Evolutionary conservation across 2,888 invertebrate genomes (phyloP).

Genomic region (Coelopa pilipes): DNA sequence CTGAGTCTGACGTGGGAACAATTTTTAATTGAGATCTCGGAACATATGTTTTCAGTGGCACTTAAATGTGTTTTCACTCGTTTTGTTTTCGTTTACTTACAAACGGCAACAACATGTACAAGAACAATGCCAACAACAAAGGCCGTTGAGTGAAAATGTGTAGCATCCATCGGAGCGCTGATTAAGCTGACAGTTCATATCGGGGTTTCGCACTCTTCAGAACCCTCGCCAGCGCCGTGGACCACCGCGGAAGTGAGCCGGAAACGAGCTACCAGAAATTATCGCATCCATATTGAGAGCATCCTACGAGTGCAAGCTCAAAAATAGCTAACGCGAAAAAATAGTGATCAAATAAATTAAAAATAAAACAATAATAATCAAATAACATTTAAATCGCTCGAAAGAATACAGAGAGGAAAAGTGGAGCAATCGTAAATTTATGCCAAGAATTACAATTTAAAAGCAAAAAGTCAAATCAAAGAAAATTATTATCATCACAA

Average conservation of each 20-base stretch:
- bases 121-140: not conserved
- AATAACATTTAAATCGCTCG: too few species aligned
- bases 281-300: too few species aligned
- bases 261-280: not conserved
- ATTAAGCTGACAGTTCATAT: slow-evolving; percentile 15
- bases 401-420: too few species aligned
- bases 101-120: not conserved
- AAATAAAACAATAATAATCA: too few species aligned
- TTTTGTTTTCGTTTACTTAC: slow-evolving; percentile 6
- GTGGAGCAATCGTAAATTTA: too few species aligned
- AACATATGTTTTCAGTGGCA: slow-evolving; percentile 19
- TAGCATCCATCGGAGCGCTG: not conserved
- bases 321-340: too few species aligned
- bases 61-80: slow-evolving; percentile 12
- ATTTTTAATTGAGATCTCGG: slow-evolving; percentile 10
- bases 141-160: not conserved
- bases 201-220: not conserved
- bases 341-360: too few species aligned
- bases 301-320: too few species aligned
- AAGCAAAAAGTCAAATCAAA: too few species aligned
- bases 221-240: not conserved
- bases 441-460: too few species aligned
- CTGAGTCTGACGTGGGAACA: slow-evolving; percentile 8
- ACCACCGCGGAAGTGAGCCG: not conserved
- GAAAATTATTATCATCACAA: too few species aligned